These are phyloP conservation scores for Dryas iulia DNA, from an alignment of 1,140 invertebrate species.

Conservation along the genomic window DNA sequence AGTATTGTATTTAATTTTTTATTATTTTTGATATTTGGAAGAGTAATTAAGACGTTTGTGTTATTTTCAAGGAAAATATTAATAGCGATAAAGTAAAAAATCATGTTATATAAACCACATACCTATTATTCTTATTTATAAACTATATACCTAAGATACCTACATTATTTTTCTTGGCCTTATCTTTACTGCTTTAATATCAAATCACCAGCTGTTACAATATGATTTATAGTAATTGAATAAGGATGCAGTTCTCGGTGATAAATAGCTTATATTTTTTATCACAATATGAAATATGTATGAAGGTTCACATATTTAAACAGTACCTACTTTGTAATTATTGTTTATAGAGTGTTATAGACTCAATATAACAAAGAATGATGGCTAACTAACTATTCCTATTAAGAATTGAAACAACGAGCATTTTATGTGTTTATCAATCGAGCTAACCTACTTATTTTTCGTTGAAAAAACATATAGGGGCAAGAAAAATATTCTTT, in stretches of 20 bases:
- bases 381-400: no score
- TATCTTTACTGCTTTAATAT: neutral
- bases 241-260: conserved; percentile 17
- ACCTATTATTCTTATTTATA: neutral
- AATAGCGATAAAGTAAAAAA: neutral
- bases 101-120: neutral
- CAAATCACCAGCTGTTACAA: conserved; percentile 9
- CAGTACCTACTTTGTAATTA: conserved; percentile 1
- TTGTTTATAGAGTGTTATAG: conserved; percentile 11
- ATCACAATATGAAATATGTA: conserved; percentile 15
- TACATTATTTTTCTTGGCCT: conserved; percentile 9
- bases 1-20: neutral
- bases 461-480: no score
- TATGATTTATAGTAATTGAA: conserved; percentile 11
- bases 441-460: neutral
- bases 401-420: neutral
- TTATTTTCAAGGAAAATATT: neutral
- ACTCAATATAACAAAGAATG: neutral
- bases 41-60: no score
- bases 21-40: neutral
- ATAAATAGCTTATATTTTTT: conserved; percentile 7
- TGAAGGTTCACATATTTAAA: conserved; percentile 6
- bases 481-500: no score
- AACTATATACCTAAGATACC: neutral
- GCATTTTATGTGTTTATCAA: neutral